phyloP scores from a whole-genome alignment of 2,797 vertebrate genomes.

The Euphonia xanthogaster region DNA sequence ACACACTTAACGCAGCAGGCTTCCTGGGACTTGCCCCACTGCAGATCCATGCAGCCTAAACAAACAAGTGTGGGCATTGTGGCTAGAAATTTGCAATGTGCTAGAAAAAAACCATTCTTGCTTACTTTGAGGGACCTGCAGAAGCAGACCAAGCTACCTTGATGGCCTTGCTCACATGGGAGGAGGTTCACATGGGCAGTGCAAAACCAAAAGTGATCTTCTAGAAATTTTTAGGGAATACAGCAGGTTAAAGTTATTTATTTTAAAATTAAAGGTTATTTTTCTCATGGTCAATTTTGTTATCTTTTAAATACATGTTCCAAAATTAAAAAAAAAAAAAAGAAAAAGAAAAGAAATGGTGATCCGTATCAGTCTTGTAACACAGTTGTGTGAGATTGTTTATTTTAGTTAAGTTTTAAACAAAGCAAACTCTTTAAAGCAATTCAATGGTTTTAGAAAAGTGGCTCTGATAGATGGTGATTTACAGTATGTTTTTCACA shows the following conservation, averaged over 20 bases:
- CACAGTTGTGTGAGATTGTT: neutral
- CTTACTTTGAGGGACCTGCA: neutral
- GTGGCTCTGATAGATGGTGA: neutral
- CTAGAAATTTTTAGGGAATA: neutral
- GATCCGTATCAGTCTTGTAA: neutral
- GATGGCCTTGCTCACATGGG: neutral
- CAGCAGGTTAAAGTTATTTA: fast-evolving
- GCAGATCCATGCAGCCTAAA: neutral
- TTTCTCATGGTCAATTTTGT: neutral
- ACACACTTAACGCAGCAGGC: neutral
- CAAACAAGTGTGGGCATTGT: neutral
- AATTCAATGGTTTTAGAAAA: neutral
- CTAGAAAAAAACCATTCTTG: neutral
- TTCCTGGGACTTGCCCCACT: neutral
- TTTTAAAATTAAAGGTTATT: neutral
- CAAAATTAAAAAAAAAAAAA: neutral
- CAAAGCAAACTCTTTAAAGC: neutral
- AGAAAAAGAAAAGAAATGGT: fast-evolving
- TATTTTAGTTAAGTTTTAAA: neutral
- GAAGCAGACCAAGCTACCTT: neutral
- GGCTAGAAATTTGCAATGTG: neutral
- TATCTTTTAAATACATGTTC: neutral
- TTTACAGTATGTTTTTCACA: neutral
- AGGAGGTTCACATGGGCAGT: neutral
- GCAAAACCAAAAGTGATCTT: neutral